Conservation (phyloP, 2,888 invertebrate genomes). For the Lymantria dispar region DNA sequence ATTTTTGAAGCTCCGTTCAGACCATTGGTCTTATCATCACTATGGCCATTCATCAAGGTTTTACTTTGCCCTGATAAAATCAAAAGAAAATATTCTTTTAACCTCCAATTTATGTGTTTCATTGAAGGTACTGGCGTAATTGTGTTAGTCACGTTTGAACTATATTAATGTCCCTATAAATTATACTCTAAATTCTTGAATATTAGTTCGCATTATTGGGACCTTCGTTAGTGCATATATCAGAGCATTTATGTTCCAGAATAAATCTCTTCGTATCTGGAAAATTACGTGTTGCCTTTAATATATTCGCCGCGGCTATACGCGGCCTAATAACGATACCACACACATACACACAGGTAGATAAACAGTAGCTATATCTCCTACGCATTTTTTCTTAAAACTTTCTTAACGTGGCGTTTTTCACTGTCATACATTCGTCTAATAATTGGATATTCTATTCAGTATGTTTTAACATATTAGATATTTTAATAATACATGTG, state of each 20-base stretch:
- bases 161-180: slow-evolving; percentile 24
- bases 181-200: slow-evolving; percentile 36
- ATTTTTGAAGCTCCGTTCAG: slow-evolving; percentile 21
- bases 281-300: slow-evolving; percentile 59
- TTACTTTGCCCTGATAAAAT: slow-evolving; percentile 71
- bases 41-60: slow-evolving; percentile 39
- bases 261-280: slow-evolving; percentile 63
- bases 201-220: slow-evolving; percentile 54
- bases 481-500: no score
- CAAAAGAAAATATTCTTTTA: slow-evolving; percentile 58
- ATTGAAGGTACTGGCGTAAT: slow-evolving; percentile 63
- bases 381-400: slow-evolving; percentile 11
- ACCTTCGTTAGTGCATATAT: slow-evolving; percentile 55
- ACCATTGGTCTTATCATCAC: slow-evolving; percentile 39
- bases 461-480: no score
- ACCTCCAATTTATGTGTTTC: slow-evolving; percentile 43
- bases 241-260: slow-evolving; percentile 56
- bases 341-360: slow-evolving; percentile 17
- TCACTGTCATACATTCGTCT: no score
- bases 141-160: slow-evolving; percentile 53
- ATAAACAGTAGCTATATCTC: slow-evolving; percentile 14
- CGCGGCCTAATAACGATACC: slow-evolving; percentile 21
- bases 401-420: no score
- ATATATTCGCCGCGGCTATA: slow-evolving; percentile 31
- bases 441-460: no score